Evolutionary conservation across 92 coral and sea anemone genomes (phyloP).

Genomic region (Parazoanthus atlanticus): DNA sequence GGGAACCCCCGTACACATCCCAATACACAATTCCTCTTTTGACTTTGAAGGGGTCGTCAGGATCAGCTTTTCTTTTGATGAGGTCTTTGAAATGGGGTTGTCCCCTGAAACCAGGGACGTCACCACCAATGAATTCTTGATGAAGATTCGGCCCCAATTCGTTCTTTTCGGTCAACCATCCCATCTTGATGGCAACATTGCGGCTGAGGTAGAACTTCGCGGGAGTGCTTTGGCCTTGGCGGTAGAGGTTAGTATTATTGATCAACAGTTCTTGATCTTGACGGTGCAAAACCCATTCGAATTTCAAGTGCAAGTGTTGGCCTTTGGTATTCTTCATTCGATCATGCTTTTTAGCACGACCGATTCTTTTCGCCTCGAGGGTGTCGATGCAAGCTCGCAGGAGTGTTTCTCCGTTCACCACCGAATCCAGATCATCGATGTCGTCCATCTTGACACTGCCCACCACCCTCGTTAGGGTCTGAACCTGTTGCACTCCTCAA

Average conservation of each 20-base stretch:
- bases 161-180: background rate
- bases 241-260: background rate
- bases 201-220: too few relatives aligned
- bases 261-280: background rate
- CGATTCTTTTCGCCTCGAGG: background rate
- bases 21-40: too few relatives aligned
- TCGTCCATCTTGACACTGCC: too few relatives aligned
- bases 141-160: conserved; percentile 12
- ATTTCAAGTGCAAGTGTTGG: background rate
- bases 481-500: too few relatives aligned
- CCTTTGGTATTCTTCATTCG: background rate
- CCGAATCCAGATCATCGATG: too few relatives aligned
- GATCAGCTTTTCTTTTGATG: too few relatives aligned
- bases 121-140: background rate
- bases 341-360: background rate
- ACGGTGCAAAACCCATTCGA: background rate
- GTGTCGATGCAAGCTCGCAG: too few relatives aligned
- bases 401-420: too few relatives aligned
- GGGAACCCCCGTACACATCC: too few relatives aligned
- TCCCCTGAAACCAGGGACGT: background rate
- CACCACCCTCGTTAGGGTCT: too few relatives aligned
- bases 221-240: background rate
- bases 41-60: too few relatives aligned
- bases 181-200: background rate
- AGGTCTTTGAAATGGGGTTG: too few relatives aligned